These are phyloP conservation scores for Drosophila leonis DNA, from an alignment of 2,888 invertebrate genomes.

Conservation along the genomic window DNA sequence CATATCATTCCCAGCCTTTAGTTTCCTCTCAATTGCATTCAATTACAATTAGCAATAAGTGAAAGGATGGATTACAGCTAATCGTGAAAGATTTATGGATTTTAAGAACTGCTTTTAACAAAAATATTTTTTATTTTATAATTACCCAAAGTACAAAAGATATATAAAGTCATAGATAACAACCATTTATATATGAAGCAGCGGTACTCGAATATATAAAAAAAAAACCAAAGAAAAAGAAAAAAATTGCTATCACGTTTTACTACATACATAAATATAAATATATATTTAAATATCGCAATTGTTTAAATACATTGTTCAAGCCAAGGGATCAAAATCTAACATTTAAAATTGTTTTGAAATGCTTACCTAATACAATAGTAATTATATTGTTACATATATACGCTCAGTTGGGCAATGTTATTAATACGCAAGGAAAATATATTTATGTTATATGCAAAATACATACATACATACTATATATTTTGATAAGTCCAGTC, in stretches of 20 bases:
- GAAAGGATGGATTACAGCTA: not conserved
- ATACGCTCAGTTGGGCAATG: slow-evolving; percentile 38
- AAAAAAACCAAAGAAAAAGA: not conserved
- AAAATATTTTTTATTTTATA: slow-evolving; percentile 13
- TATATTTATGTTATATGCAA: slow-evolving; percentile 34
- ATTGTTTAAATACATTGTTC: slow-evolving; percentile 39
- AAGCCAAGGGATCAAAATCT: slow-evolving; percentile 57
- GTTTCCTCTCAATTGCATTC: slow-evolving; percentile 24
- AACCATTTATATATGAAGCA: slow-evolving; percentile 11
- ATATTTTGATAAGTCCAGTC: slow-evolving; percentile 44
- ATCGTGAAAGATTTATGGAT: slow-evolving; percentile 4
- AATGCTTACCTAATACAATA: slow-evolving; percentile 38
- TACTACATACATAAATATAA: not conserved
- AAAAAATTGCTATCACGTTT: slow-evolving; percentile 8
- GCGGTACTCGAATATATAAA: slow-evolving; percentile 7
- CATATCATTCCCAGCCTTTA: slow-evolving; percentile 26
- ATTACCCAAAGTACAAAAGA: slow-evolving; percentile 38
- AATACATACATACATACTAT: slow-evolving; percentile 22
- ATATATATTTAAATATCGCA: slow-evolving; percentile 14
- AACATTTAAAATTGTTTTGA: slow-evolving; percentile 40
- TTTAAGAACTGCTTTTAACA: slow-evolving; percentile 17
- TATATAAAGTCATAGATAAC: slow-evolving; percentile 16
- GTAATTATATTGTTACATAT: slow-evolving; percentile 29
- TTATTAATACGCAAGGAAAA: slow-evolving; percentile 26
- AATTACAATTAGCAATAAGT: slow-evolving; percentile 16